phyloP scores from a whole-genome alignment of 1,140 invertebrate genomes.

The Drosophila hydei region DNA sequence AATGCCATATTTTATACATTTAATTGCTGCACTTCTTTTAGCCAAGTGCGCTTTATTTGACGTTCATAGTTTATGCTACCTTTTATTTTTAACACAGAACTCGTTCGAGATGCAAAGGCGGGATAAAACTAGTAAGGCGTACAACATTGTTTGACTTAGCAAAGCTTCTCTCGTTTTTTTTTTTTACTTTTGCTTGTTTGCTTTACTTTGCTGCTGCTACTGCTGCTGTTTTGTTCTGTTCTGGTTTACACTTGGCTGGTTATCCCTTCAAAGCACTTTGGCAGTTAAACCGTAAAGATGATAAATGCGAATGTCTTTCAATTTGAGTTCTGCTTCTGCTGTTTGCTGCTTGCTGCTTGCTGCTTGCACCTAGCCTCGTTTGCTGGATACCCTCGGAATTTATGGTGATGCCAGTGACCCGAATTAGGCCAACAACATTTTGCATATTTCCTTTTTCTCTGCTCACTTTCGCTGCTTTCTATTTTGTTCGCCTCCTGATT shows the following conservation, averaged over 20 bases:
- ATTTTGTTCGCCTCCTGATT: constrained; percentile 27
- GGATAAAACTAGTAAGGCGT: constrained; percentile 73
- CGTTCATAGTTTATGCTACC: constrained; percentile 72
- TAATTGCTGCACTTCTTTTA: constrained; percentile 56
- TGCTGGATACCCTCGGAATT: constrained; percentile 37
- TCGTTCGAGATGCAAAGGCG: constrained; percentile 16
- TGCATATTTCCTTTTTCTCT: constrained; percentile 40
- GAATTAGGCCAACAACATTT: constrained; percentile 50
- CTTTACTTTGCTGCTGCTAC: constrained; percentile 13
- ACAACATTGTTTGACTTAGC: constrained; percentile 80
- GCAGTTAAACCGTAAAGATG: constrained; percentile 81
- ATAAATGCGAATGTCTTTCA: constrained; percentile 81
- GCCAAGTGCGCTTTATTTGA: constrained; percentile 66
- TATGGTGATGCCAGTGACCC: constrained; percentile 57
- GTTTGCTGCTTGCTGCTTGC: background rate
- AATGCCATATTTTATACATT: constrained; percentile 48
- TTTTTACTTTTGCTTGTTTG: constrained; percentile 29
- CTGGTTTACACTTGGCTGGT: constrained; percentile 39
- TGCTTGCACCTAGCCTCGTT: constrained; percentile 3
- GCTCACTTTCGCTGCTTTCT: background rate
- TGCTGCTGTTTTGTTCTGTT: constrained; percentile 24
- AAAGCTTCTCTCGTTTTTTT: background rate
- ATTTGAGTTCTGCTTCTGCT: constrained; percentile 52
- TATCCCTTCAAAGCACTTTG: constrained; percentile 70
- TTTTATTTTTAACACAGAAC: constrained; percentile 17